phyloP scores from a whole-genome alignment of 1,140 invertebrate species.

The Agrilus planipennis region DNA sequence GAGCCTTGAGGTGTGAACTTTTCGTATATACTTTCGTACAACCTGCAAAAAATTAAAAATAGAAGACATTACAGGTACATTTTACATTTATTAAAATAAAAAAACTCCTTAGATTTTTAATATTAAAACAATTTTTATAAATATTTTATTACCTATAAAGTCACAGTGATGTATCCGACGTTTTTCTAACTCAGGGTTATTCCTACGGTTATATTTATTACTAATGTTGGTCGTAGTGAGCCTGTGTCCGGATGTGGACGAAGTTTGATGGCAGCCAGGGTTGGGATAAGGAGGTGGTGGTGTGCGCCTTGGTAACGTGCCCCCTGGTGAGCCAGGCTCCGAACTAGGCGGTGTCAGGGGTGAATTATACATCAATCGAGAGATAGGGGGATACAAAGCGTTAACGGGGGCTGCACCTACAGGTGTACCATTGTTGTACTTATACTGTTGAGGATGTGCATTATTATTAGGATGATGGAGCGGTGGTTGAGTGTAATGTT shows the following conservation, averaged over 20 bases:
- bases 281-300: constrained; percentile 51
- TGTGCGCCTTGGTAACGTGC: constrained; percentile 41
- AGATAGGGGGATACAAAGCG: constrained; percentile 29
- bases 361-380: constrained; percentile 59
- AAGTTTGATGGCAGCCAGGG: constrained; percentile 35
- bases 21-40: constrained; percentile 98
- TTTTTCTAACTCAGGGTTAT: constrained; percentile 93
- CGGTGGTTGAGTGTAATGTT: constrained; percentile 23
- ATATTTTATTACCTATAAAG: constrained; percentile 78
- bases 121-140: constrained; percentile 12
- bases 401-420: constrained; percentile 30
- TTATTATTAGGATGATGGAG: constrained; percentile 28
- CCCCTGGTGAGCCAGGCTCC: constrained; percentile 65
- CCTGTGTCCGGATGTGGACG: constrained; percentile 28
- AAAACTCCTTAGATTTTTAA: no score
- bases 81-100: no score
- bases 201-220: constrained; percentile 87
- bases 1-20: constrained; percentile 96
- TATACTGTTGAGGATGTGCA: constrained; percentile 24
- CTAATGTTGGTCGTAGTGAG: constrained; percentile 27
- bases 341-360: constrained; percentile 71
- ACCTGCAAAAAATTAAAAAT: constrained; percentile 59
- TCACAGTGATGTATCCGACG: constrained; percentile 89
- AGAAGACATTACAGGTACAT: no score
- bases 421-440: constrained; percentile 28